These are phyloP conservation scores for Pectinophora gossypiella DNA, from an alignment of 1,140 invertebrate species.

Conservation along the genomic window DNA sequence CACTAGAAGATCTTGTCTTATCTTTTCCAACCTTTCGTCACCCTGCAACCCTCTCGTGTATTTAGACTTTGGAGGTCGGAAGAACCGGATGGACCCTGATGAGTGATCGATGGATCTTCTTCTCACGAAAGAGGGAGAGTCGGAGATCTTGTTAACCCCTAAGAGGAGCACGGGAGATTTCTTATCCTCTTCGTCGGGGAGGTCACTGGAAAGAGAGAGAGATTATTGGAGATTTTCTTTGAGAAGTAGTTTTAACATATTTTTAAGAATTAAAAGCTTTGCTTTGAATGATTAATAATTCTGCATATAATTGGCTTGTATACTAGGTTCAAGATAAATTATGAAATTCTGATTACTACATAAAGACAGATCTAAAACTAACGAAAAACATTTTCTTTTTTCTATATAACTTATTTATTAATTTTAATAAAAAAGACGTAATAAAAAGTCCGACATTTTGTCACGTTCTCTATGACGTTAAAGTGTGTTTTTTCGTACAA, in stretches of 20 bases:
- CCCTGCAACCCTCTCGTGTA: slow-evolving; percentile 62
- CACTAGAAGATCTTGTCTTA: slow-evolving; percentile 61
- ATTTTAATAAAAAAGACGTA: too few relatives aligned
- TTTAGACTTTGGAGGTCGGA: slow-evolving; percentile 62
- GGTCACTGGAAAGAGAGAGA: slow-evolving; percentile 54
- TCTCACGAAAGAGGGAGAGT: slow-evolving; percentile 56
- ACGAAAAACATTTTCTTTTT: too few relatives aligned
- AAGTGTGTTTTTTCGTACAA: too few relatives aligned
- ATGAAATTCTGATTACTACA: too few relatives aligned
- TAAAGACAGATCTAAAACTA: too few relatives aligned
- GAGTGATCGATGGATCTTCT: slow-evolving; percentile 52
- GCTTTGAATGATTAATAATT: neutral
- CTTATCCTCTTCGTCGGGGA: slow-evolving; percentile 67
- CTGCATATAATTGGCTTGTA: too few relatives aligned
- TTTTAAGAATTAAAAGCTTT: neutral
- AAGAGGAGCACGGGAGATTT: slow-evolving; percentile 64
- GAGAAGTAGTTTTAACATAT: neutral
- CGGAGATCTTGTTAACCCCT: slow-evolving; percentile 66
- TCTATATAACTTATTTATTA: too few relatives aligned
- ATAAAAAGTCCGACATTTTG: too few relatives aligned
- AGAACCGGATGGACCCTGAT: slow-evolving; percentile 57
- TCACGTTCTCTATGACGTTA: too few relatives aligned
- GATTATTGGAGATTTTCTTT: neutral
- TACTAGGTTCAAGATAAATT: too few relatives aligned
- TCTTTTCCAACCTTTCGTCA: slow-evolving; percentile 64